A percentile compares a stretch with the other conserved stretches of the same genome.
These are phyloP conservation scores for Cephalopholis sonnerati DNA, from an alignment of 2,113 vertebrate genomes.

Conservation along the genomic window DNA sequence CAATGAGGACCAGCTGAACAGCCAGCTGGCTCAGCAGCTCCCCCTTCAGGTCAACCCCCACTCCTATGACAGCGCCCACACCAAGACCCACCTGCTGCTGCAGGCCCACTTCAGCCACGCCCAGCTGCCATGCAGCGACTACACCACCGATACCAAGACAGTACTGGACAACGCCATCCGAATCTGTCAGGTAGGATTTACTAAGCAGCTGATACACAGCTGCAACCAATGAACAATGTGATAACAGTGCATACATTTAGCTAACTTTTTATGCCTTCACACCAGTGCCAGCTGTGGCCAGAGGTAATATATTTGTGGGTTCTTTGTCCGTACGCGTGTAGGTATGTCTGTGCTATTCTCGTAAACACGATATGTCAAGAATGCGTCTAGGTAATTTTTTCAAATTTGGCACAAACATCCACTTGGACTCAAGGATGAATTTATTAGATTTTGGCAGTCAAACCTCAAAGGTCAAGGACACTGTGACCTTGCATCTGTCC, in stretches of 20 bases:
- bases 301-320: too few species aligned
- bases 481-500: too few species aligned
- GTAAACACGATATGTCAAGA: too few species aligned
- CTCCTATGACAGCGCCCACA: slow-evolving; percentile 96
- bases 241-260: not conserved
- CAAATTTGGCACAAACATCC: too few species aligned
- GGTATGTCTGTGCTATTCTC: too few species aligned
- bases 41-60: slow-evolving; percentile 94
- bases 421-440: too few species aligned
- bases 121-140: slow-evolving; percentile 94
- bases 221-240: not conserved
- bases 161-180: slow-evolving; percentile 96
- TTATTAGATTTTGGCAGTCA: too few species aligned
- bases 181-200: slow-evolving; percentile 91
- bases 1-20: slow-evolving; percentile 99
- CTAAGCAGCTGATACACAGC: not conserved
- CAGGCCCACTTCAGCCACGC: slow-evolving; percentile 95
- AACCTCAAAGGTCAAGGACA: too few species aligned
- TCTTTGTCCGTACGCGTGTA: too few species aligned
- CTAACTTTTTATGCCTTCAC: too few species aligned
- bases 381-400: too few species aligned
- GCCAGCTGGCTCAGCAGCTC: slow-evolving; percentile 92
- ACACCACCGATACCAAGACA: slow-evolving; percentile 95
- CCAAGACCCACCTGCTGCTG: slow-evolving; percentile 94
- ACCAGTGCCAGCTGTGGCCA: too few species aligned